Evolutionary conservation across 2,797 vertebrate genomes (phyloP), one percentile per base, ranked within the genome.

Genomic region (Urocyon cinereoargenteus): DNA sequence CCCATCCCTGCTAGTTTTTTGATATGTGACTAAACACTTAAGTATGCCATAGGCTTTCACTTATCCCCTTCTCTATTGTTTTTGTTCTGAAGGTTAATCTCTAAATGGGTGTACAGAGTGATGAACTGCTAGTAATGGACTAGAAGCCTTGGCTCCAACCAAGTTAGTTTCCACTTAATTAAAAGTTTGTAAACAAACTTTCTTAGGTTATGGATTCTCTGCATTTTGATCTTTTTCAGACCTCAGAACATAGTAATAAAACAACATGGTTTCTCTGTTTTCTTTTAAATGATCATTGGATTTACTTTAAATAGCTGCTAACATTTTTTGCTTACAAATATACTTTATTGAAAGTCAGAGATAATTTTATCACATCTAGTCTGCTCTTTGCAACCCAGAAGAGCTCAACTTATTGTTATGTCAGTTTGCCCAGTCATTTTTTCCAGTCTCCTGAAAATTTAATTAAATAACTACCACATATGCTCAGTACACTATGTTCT

Each of bases 291-390:
- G 53, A 55, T 59, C 6, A 15, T 83, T 94, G 22, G 57, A 72
- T 90, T 86, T 81, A 28, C 34, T 91, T 95, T 49, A 93, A 89
- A 87, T 61, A 62, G 0, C 3, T 55, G 2, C 34, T 66, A 34
- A 36, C 24, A 57, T n/a, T 51, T 84, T 96, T 96, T 91, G 2
- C 28, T 91, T 87, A 72, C 61, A 70, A 95, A 19, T 13, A 16
- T 61, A 86, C 31, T 93, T 95, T 84, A 68, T 51, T 91, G 79
- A 91, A 92, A 93, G 12, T 10, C 51, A 94, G 6, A 89, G 28
- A 24, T 64, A 70, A 64, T 51, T 84, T 6, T 78, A 19, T 62
- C 28, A 73, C 18, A 64, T 81, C 49, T 78, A 64, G 3, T 86
- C 6, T 93, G 0, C 13, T 84, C 55, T 93, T 57, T 64, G 57